phyloP scores from a whole-genome alignment of 2,888 invertebrate species.

The Crossocerus cetratus region DNA sequence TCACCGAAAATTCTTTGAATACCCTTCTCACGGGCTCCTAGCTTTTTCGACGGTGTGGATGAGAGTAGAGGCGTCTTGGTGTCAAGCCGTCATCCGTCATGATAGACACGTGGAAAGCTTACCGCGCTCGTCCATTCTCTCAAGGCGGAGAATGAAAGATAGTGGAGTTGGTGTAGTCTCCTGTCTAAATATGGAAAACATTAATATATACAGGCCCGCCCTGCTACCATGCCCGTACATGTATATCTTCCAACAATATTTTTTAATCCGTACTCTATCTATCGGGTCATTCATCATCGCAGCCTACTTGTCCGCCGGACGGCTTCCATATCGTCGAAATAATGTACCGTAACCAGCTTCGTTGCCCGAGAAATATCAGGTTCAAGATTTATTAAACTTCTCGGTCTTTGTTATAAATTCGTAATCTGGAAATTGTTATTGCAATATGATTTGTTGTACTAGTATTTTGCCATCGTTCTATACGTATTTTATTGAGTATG shows the following conservation, averaged over 20 bases:
- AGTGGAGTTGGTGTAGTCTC: not conserved
- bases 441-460: too few relatives aligned
- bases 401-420: too few relatives aligned
- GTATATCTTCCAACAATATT: not conserved
- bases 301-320: not conserved
- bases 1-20: too few relatives aligned
- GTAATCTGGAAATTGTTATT: too few relatives aligned
- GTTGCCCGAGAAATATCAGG: too few relatives aligned
- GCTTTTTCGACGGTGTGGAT: slow-evolving; percentile 48
- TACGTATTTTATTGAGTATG: too few relatives aligned
- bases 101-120: slow-evolving; percentile 38
- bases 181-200: slow-evolving; percentile 4
- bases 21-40: not conserved
- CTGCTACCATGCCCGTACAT: not conserved
- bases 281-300: not conserved
- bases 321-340: slow-evolving; percentile 2
- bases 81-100: slow-evolving; percentile 56
- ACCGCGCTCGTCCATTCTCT: not conserved
- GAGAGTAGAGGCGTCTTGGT: slow-evolving; percentile 45
- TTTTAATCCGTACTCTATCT: not conserved
- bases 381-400: too few relatives aligned
- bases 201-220: not conserved
- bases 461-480: too few relatives aligned
- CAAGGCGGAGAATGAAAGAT: not conserved
- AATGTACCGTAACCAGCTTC: not conserved